These are phyloP conservation scores for Oreochromis mossambicus DNA, from an alignment of 2,797 vertebrate genomes.

Conservation along the genomic window DNA sequence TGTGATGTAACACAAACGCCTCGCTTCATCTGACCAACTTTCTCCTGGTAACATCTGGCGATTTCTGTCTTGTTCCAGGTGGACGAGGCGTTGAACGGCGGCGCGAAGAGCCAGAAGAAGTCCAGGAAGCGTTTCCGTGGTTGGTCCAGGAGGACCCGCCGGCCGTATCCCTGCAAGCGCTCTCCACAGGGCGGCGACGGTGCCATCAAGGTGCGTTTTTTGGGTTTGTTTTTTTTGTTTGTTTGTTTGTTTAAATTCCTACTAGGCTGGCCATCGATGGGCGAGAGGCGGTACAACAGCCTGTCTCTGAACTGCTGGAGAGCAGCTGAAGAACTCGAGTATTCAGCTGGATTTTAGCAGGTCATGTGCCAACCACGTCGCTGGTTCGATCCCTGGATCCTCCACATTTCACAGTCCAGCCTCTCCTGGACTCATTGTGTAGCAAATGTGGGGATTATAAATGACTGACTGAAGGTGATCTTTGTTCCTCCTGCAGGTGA, in stretches of 20 bases:
- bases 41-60: background rate
- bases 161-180: constrained; percentile 73
- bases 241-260: background rate
- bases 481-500: constrained; percentile 50
- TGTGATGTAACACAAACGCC: background rate
- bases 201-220: constrained; percentile 77
- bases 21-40: background rate
- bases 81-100: constrained; percentile 81
- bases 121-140: constrained; percentile 88
- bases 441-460: background rate
- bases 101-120: constrained; percentile 82
- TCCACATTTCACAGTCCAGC: background rate
- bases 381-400: fast-evolving
- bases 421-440: background rate
- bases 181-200: constrained; percentile 48
- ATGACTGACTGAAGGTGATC: background rate
- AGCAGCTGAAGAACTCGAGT: background rate
- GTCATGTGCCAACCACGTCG: background rate
- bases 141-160: constrained; percentile 82
- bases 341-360: background rate
- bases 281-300: background rate
- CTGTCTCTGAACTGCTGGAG: background rate
- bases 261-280: background rate
- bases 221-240: no score
- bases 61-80: constrained; percentile 16